Evolutionary conservation across 2,888 invertebrate genomes (phyloP).

Genomic region (Clanis bilineata): DNA sequence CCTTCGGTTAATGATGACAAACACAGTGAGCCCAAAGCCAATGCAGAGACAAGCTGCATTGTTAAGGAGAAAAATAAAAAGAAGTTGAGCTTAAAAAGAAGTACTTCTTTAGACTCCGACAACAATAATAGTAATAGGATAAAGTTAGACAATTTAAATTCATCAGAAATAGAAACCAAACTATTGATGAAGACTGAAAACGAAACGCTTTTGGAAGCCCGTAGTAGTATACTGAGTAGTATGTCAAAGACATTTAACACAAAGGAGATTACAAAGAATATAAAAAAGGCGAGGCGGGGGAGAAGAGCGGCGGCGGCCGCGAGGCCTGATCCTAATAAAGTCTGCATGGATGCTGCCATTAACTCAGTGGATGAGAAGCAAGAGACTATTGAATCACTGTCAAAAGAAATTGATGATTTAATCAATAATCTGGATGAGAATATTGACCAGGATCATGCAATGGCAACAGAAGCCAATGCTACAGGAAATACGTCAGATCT

Average conservation of each 20-base stretch:
- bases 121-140: conserved; percentile 81
- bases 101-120: conserved; percentile 79
- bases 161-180: conserved; percentile 82
- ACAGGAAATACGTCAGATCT: conserved; percentile 37
- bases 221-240: conserved; percentile 78
- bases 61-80: conserved; percentile 66
- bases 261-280: conserved; percentile 73
- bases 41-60: conserved; percentile 62
- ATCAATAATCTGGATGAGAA: conserved; percentile 72
- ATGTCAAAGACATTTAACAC: conserved; percentile 81
- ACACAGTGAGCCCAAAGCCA: conserved; percentile 62
- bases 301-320: conserved; percentile 65
- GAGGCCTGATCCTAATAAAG: conserved; percentile 28
- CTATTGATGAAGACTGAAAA: conserved; percentile 83
- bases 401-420: conserved; percentile 75
- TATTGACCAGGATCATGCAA: conserved; percentile 62
- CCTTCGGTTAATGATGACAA: conserved; percentile 75
- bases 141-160: conserved; percentile 73
- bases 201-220: conserved; percentile 77
- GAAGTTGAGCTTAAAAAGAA: conserved; percentile 77
- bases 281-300: conserved; percentile 72
- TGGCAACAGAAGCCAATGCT: conserved; percentile 28
- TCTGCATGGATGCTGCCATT: conserved; percentile 40
- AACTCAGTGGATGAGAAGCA: conserved; percentile 57
- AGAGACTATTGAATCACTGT: conserved; percentile 70